Conservation (phyloP, 2,113 vertebrate genomes). For the Bagarius yarrelli region DNA sequence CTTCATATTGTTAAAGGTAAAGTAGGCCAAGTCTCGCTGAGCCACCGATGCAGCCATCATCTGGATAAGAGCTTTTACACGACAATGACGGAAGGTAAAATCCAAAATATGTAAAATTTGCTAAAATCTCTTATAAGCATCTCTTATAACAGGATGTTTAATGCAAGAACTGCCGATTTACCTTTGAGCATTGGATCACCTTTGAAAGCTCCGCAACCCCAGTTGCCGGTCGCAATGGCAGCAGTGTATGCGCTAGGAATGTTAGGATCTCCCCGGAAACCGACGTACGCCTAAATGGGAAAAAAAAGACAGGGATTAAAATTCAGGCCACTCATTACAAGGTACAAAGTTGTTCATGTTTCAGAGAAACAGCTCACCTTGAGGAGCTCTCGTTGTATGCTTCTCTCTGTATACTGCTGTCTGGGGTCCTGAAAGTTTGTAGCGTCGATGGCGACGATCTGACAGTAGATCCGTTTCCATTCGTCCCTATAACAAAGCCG, state of each 20-base stretch:
- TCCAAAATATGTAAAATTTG: not conserved
- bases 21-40: constrained; percentile 60
- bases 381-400: constrained; percentile 63
- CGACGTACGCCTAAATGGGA: constrained; percentile 67
- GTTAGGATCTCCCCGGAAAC: constrained; percentile 38
- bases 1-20: constrained; percentile 54
- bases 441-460: constrained; percentile 71
- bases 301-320: not conserved
- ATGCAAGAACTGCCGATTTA: constrained; percentile 24
- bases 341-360: not conserved
- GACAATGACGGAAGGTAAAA: not conserved
- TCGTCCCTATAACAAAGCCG: constrained; percentile 58
- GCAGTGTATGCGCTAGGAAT: constrained; percentile 3
- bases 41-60: constrained; percentile 69
- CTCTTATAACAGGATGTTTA: not conserved
- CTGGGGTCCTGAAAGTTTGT: constrained; percentile 41
- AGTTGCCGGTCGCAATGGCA: constrained; percentile 71
- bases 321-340: not conserved
- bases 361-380: constrained; percentile 58
- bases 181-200: constrained; percentile 74
- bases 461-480: constrained; percentile 59
- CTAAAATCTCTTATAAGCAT: not conserved
- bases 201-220: constrained; percentile 71
- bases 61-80: constrained; percentile 68
- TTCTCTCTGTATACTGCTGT: constrained; percentile 55